These are phyloP conservation scores for Chionoecetes opilio DNA, from an alignment of 1,140 invertebrate genomes.

Conservation along the genomic window DNA sequence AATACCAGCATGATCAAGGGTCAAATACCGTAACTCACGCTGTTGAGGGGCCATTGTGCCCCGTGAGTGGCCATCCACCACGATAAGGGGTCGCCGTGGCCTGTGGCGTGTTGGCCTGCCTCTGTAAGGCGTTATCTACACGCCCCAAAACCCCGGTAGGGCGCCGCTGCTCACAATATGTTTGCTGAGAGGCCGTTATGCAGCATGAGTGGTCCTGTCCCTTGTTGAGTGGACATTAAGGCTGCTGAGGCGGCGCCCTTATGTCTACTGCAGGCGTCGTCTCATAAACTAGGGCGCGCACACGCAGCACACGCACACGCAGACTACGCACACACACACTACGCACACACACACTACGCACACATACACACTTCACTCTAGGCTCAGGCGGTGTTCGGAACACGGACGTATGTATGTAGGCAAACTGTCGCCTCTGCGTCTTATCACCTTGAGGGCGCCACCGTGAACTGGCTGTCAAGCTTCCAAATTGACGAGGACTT, in stretches of 20 bases:
- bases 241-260: slow-evolving; percentile 29
- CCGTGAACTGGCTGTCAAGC: neutral
- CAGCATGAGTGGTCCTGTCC: neutral
- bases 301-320: no score
- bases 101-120: neutral
- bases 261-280: neutral
- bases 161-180: neutral
- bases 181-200: neutral
- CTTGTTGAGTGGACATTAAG: neutral
- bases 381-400: no score
- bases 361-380: no score
- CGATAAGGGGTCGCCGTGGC: slow-evolving; percentile 10
- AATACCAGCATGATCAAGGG: slow-evolving; percentile 31
- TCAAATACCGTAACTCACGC: slow-evolving; percentile 58
- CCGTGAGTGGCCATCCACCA: slow-evolving; percentile 44
- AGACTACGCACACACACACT: no score
- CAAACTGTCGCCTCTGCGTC: no score
- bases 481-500: neutral
- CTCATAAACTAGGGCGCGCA: neutral
- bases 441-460: neutral
- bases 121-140: neutral
- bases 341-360: no score
- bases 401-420: no score
- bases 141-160: neutral
- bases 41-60: slow-evolving; percentile 41